Evolutionary conservation across 2,888 invertebrate genomes (phyloP), one percentile per base, ranked within the genome.

Genomic region (Ormyrus nitidulus): DNA sequence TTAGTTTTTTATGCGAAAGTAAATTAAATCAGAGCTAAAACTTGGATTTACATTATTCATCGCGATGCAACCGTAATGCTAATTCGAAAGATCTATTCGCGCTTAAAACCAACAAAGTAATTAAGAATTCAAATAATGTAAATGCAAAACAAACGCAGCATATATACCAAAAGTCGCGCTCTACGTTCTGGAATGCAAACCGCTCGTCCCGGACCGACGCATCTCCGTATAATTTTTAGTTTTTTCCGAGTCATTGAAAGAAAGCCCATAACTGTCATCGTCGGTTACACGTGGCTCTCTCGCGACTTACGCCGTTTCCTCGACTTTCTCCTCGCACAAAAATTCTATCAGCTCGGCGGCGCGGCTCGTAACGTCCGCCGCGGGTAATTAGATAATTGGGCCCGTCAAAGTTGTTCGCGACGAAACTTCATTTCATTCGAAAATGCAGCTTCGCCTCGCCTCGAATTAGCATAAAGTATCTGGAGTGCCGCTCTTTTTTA

Each of bases 241-340:
- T 68, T n/a, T n/a, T 54, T 46, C 11, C 8, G 8, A 7, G 53
- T 69, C 49, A 66, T 53, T 66, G 46, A 53, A 48, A 19, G 46
- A 75, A 61, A 10, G 61, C 19, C 19, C 56, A 65, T 48, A 44
- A 49, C 65, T 54, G 19, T 58, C 58, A 75, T n/a, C 51, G 34
- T 11, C 51, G 19, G 46, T 51, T 59, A 6, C 5, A 8, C 5
- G 64, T 77, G 71, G 13, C 77, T 77, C 66, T 59, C 66, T 19
- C 48, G 13, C 19, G 49, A 13, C 64, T 64, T 53, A 10, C 46
- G 58, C 49, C 0, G 74, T 51, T 75, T 70, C 64, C 65, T 79
- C 68, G 56, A 79, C 79, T 74, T 74, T 75, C 75, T 75, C 71
- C 71, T 56, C 68, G 44, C 68, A 62, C 44, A 59, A 72, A 80